phyloP scores from a whole-genome alignment of 2,113 vertebrate species.

The Larimichthys crocea region DNA sequence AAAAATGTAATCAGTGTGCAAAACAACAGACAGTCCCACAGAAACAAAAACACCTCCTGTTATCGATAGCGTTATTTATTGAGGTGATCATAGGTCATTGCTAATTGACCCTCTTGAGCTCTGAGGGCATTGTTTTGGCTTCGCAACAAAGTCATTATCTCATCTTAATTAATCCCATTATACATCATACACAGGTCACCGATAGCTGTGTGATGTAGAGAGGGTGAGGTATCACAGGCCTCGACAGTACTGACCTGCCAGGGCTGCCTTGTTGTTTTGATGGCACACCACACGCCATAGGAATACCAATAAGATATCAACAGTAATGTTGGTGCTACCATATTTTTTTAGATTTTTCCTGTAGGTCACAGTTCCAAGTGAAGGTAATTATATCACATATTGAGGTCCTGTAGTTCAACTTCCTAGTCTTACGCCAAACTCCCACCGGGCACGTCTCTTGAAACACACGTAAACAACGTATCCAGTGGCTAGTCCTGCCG shows the following conservation, averaged over 20 bases:
- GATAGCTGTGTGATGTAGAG: constrained; percentile 31
- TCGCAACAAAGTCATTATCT: constrained; percentile 67
- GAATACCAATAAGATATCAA: constrained; percentile 26
- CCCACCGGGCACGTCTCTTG: too few relatives aligned
- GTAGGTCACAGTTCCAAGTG: background rate
- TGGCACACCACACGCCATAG: background rate
- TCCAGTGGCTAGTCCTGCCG: too few relatives aligned
- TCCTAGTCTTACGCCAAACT: too few relatives aligned
- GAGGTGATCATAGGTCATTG: constrained; percentile 46
- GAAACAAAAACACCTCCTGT: constrained; percentile 1
- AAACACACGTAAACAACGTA: too few relatives aligned
- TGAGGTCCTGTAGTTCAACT: background rate
- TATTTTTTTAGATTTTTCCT: background rate
- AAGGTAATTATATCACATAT: too few relatives aligned
- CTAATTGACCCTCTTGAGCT: constrained; percentile 55
- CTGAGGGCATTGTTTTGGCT: constrained; percentile 53
- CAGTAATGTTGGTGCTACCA: background rate
- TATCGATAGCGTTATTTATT: constrained; percentile 39
- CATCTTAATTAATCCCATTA: constrained; percentile 66
- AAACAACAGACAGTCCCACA: background rate
- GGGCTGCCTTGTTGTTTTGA: constrained; percentile 1
- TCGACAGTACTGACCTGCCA: constrained; percentile 17
- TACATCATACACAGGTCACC: constrained; percentile 45
- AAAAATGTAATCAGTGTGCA: background rate
- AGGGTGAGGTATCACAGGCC: constrained; percentile 7